Evolutionary conservation across 2,797 vertebrate species (phyloP).

Genomic region (Bucorvus abyssinicus): DNA sequence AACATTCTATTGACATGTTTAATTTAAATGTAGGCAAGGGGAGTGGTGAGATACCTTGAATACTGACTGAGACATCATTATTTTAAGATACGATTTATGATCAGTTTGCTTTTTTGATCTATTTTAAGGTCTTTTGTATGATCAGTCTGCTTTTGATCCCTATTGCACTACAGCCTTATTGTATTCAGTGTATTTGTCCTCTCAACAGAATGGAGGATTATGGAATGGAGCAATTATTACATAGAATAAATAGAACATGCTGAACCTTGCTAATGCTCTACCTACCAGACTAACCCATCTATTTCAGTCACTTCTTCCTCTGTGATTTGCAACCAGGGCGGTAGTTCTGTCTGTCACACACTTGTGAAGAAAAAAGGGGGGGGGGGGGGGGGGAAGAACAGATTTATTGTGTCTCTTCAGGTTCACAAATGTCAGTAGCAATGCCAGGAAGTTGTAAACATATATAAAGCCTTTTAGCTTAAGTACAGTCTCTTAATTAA

Average conservation of each 20-base stretch:
- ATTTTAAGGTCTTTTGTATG: not conserved
- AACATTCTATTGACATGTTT: not conserved
- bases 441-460: slow-evolving; percentile 22
- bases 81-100: not conserved
- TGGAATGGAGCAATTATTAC: not conserved
- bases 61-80: not conserved
- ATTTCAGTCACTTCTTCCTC: not conserved
- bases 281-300: not conserved
- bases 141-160: not conserved
- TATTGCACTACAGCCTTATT: not conserved
- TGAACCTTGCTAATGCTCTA: not conserved
- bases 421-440: not conserved
- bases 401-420: not conserved
- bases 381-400: accelerated
- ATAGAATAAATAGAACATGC: not conserved
- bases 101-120: not conserved
- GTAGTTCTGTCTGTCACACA: not conserved
- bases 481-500: slow-evolving; percentile 46
- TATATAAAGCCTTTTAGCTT: not conserved
- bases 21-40: not conserved
- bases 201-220: not conserved
- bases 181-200: not conserved
- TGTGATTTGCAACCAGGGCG: not conserved
- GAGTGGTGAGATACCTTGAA: not conserved
- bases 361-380: not conserved